These are phyloP conservation scores for Idaea aversata DNA, from an alignment of 2,888 invertebrate genomes.

Conservation along the genomic window DNA sequence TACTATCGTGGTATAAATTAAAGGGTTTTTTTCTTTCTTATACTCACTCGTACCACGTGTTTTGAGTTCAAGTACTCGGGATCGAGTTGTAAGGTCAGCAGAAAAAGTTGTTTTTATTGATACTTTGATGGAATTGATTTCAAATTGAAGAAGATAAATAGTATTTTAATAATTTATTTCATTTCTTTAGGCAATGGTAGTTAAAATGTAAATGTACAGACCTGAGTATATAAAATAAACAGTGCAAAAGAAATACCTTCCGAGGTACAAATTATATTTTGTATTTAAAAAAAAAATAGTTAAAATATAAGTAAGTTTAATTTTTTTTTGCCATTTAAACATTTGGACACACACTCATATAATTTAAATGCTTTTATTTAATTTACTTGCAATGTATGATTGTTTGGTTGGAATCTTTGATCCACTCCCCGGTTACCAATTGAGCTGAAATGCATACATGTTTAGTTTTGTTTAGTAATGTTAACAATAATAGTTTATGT, in stretches of 20 bases:
- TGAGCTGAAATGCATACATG: too few relatives aligned
- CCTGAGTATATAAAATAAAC: not conserved
- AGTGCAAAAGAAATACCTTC: not conserved
- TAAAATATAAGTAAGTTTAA: too few relatives aligned
- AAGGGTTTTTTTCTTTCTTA: conserved; percentile 75
- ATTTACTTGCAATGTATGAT: too few relatives aligned
- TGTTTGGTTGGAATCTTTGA: too few relatives aligned
- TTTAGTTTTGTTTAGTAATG: too few relatives aligned
- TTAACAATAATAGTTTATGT: too few relatives aligned
- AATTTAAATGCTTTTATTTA: too few relatives aligned
- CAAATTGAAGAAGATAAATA: not conserved
- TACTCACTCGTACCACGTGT: conserved; percentile 67
- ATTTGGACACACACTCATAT: too few relatives aligned
- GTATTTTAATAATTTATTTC: not conserved
- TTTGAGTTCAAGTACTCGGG: conserved; percentile 54
- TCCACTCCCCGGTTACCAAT: too few relatives aligned
- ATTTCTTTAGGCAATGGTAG: not conserved
- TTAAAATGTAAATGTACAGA: not conserved
- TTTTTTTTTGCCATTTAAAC: too few relatives aligned
- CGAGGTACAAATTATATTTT: not conserved
- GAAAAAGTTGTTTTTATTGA: not conserved
- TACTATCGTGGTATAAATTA: conserved; percentile 80
- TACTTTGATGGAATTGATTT: not conserved
- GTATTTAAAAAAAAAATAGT: too few relatives aligned
- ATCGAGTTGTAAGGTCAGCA: conserved; percentile 57